Evolutionary conservation across 2,888 invertebrate species (phyloP), one percentile per base, ranked within the genome.

Genomic region (Hypolimnas misippus): DNA sequence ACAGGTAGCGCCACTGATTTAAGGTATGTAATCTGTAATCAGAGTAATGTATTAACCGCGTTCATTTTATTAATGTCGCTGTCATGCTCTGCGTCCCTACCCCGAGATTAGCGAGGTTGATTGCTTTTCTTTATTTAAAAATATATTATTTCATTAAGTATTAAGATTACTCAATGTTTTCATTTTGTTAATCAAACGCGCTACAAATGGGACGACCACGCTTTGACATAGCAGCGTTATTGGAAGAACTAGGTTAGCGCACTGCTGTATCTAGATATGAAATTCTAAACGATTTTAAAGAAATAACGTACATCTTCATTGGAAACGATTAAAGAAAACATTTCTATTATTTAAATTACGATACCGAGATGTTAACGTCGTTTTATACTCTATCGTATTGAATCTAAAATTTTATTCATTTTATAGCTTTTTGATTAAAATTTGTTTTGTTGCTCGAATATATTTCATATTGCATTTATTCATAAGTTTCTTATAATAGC

Each of bases 1-100:
- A 53, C 56, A 60, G 62, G 55, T 40, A 65, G 52, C 40, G 51
- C 57, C 62, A 53, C 33, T 46, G 58, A 65, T 61, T 66, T 60
- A 61, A 56, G 42, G 52, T 29, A 53, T 59, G 59, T 53, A 62
- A 63, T 63, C 59, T 52, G 56, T 63, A 59, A 59, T 63, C 63
- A 35, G 16, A 38, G 56, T 56, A 63, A 63, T 59, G 59, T 59
- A 63, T 63, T 56, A 59, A 52, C 55, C 63, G 44, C 63, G 38
- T 56, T 63, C 49, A 50, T 44, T 59, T 63, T 56, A 63, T 53
- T 42, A 56, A 59, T 63, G 59, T 51, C 50, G 14, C 46, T 35
- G 35, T 33, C 25, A n/a, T 46, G 31, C 3, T 49, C 31, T 38
- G n/a, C 29, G 31, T 17, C 19, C 10, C 21, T 35, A 25, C 21